phyloP scores from a whole-genome alignment of 1,140 invertebrate genomes.

The Nymphalis io region DNA sequence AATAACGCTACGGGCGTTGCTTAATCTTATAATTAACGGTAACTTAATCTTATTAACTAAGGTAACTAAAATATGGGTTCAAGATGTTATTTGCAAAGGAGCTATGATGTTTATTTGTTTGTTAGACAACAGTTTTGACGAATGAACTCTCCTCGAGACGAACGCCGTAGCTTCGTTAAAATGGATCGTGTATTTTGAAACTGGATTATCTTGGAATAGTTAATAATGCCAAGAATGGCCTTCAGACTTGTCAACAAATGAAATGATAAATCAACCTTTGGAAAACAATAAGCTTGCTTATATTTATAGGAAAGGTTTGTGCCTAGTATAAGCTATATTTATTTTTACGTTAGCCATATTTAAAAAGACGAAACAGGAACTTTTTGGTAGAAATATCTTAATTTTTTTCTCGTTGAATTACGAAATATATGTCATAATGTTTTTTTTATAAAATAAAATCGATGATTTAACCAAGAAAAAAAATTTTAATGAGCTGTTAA shows the following conservation, averaged over 20 bases:
- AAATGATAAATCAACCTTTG: conserved; percentile 55
- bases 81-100: neutral
- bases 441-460: too few relatives aligned
- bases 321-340: conserved; percentile 10
- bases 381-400: too few relatives aligned
- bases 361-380: neutral
- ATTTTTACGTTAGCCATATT: neutral
- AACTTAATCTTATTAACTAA: neutral
- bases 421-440: too few relatives aligned
- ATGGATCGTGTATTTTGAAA: conserved; percentile 31
- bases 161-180: conserved; percentile 22
- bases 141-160: conserved; percentile 11
- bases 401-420: too few relatives aligned
- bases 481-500: too few relatives aligned
- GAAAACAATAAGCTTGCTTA: conserved; percentile 47
- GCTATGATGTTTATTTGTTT: conserved; percentile 30
- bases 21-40: too few relatives aligned
- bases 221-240: conserved; percentile 47
- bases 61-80: neutral
- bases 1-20: too few relatives aligned
- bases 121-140: conserved; percentile 26
- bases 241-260: conserved; percentile 49
- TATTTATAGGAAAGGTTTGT: conserved; percentile 26
- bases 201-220: conserved; percentile 42
- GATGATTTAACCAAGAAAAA: too few relatives aligned